phyloP scores from a whole-genome alignment of 2,888 invertebrate genomes.

The Tinea trinotella region DNA sequence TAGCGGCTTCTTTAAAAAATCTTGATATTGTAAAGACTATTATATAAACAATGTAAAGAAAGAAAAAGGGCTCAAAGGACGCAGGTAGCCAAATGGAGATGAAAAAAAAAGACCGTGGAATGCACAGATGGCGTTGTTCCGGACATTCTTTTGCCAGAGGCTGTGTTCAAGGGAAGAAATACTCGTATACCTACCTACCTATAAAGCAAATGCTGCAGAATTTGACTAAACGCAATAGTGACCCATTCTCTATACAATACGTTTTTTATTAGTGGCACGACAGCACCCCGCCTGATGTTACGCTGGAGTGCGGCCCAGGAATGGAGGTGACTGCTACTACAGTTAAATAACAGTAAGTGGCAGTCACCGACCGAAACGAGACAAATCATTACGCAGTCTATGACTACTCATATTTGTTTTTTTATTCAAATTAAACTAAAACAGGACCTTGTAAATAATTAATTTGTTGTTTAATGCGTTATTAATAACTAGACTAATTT shows the following conservation, averaged over 20 bases:
- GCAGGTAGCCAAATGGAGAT: conserved; percentile 62
- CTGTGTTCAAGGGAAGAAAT: conserved; percentile 20
- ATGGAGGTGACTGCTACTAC: no score
- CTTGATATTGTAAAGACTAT: conserved; percentile 14
- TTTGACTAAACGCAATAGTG: background rate
- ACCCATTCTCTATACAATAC: background rate
- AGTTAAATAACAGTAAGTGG: no score
- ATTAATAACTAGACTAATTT: background rate
- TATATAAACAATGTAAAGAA: conserved; percentile 18
- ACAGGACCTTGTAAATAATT: no score
- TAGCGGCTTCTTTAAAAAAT: conserved; percentile 12
- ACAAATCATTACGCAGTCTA: no score
- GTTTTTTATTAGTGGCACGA: no score
- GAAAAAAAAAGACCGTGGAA: conserved; percentile 52
- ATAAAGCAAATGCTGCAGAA: conserved; percentile 8
- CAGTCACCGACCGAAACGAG: no score
- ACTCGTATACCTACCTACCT: no score
- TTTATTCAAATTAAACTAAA: no score
- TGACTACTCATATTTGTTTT: no score
- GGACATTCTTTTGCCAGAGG: conserved; percentile 43
- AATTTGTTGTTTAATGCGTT: background rate
- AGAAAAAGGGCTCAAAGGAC: conserved; percentile 45
- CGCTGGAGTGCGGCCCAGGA: no score
- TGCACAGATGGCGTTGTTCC: conserved; percentile 66
- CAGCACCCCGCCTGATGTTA: no score